Conservation (phyloP, 92 coral and sea anemone species). For the Hydrozoanthus gracilis region DNA sequence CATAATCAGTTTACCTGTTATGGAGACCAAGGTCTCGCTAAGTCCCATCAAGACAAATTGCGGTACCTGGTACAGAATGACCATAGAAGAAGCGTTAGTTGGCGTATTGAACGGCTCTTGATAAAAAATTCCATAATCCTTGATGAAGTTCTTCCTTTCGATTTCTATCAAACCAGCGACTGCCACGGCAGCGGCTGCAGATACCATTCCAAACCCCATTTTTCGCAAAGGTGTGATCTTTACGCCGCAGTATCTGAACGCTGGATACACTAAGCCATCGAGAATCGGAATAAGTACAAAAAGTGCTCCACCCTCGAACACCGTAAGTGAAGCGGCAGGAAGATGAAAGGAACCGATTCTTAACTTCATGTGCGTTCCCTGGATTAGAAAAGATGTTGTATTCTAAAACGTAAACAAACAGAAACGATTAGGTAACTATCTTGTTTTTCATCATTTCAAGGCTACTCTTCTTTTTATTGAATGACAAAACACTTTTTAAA, state of each 20-base stretch:
- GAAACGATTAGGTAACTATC: neutral
- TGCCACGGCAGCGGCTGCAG: conserved; percentile 74
- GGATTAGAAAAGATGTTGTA: neutral
- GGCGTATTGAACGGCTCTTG: conserved; percentile 49
- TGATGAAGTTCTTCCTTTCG: conserved; percentile 54
- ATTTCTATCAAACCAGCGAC: conserved; percentile 79
- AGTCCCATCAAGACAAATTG: conserved; percentile 75
- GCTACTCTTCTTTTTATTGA: neutral
- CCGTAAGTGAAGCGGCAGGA: conserved; percentile 72
- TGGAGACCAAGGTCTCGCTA: conserved; percentile 68
- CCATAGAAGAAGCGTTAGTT: conserved; percentile 61
- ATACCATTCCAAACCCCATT: conserved; percentile 83
- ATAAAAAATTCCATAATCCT: conserved; percentile 24
- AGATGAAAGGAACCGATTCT: conserved; percentile 3
- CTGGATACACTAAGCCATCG: conserved; percentile 83
- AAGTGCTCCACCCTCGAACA: conserved; percentile 61
- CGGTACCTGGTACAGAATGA: conserved; percentile 75
- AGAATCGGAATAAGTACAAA: conserved; percentile 77
- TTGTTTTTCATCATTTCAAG: neutral
- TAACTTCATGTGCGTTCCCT: conserved; percentile 10
- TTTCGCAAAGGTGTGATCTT: conserved; percentile 76
- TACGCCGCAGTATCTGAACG: conserved; percentile 63
- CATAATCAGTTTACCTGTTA: conserved; percentile 58
- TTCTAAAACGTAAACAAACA: neutral
- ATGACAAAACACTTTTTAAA: too few relatives aligned